Conservation (phyloP, 2,888 invertebrate genomes). For the Phytoseiulus persimilis region DNA sequence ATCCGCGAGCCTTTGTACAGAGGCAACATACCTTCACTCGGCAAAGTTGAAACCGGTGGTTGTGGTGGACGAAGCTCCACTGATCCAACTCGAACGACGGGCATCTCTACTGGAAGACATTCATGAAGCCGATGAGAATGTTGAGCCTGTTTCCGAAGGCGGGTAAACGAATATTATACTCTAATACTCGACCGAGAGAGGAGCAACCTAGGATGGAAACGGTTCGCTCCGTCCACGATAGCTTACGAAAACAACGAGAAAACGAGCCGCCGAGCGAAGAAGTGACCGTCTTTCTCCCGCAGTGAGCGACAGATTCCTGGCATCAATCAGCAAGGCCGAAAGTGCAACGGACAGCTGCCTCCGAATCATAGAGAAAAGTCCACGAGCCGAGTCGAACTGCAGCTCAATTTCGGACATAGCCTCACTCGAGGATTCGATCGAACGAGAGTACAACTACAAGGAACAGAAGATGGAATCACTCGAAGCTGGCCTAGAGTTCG, state of each 20-base stretch:
- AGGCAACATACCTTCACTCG: neutral
- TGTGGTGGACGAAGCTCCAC: neutral
- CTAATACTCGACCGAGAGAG: neutral
- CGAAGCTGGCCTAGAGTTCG: slow-evolving; percentile 22
- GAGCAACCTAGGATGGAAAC: no score
- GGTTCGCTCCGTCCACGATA: no score
- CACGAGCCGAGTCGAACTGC: slow-evolving; percentile 32
- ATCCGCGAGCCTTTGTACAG: neutral
- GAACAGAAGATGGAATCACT: slow-evolving; percentile 25
- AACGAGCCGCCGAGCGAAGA: no score
- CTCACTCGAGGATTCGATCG: slow-evolving; percentile 17
- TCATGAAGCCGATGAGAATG: slow-evolving; percentile 21
- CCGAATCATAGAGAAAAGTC: slow-evolving; percentile 11
- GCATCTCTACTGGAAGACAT: slow-evolving; percentile 23
- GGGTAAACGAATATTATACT: no score
- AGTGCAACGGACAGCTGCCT: slow-evolving; percentile 17
- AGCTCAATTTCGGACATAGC: slow-evolving; percentile 24
- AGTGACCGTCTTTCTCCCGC: neutral
- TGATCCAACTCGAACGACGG: neutral
- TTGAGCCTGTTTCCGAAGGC: slow-evolving; percentile 11
- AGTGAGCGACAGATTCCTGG: slow-evolving; percentile 15
- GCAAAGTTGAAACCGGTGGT: neutral
- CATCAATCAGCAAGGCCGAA: slow-evolving; percentile 22
- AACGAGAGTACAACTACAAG: neutral
- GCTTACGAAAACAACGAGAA: no score